Evolutionary conservation across 1,140 invertebrate genomes (phyloP).

Genomic region (Drosophila tsacasi): DNA sequence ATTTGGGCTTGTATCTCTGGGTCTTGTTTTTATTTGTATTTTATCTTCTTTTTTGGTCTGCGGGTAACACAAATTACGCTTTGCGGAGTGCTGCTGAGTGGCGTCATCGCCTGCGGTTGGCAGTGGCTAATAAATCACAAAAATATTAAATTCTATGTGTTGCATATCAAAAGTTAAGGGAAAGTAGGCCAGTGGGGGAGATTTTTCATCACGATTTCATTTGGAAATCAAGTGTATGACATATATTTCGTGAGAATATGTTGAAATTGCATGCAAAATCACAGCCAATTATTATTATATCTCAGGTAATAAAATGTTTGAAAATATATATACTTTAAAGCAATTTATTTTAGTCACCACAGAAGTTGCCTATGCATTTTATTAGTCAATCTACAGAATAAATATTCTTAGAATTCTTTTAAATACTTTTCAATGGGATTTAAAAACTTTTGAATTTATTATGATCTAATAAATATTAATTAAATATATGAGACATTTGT

Average conservation of each 20-base stretch:
- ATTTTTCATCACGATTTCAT: slow-evolving; percentile 8
- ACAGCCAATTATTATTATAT: background rate
- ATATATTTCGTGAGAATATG: background rate
- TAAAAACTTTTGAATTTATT: too few relatives aligned
- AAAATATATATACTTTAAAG: background rate
- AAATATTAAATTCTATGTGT: slow-evolving; percentile 28
- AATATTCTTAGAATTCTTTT: too few relatives aligned
- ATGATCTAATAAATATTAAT: too few relatives aligned
- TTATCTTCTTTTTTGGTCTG: slow-evolving; percentile 18
- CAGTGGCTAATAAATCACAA: slow-evolving; percentile 70
- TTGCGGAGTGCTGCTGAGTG: slow-evolving; percentile 66
- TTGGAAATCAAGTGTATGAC: background rate
- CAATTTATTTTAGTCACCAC: background rate
- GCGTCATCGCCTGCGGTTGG: slow-evolving; percentile 58
- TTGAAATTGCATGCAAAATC: background rate
- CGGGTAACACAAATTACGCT: slow-evolving; percentile 65
- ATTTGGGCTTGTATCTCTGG: slow-evolving; percentile 45
- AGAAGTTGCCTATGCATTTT: too few relatives aligned
- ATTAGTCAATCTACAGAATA: too few relatives aligned
- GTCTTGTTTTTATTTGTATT: slow-evolving; percentile 18
- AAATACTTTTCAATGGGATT: too few relatives aligned
- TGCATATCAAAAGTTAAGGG: slow-evolving; percentile 1
- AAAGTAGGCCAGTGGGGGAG: slow-evolving; percentile 29
- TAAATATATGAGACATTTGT: too few relatives aligned
- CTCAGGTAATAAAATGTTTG: background rate